Evolutionary conservation across 2,888 invertebrate species (phyloP), one percentile per base, ranked within the genome.

Genomic region (Agrotis segetum): DNA sequence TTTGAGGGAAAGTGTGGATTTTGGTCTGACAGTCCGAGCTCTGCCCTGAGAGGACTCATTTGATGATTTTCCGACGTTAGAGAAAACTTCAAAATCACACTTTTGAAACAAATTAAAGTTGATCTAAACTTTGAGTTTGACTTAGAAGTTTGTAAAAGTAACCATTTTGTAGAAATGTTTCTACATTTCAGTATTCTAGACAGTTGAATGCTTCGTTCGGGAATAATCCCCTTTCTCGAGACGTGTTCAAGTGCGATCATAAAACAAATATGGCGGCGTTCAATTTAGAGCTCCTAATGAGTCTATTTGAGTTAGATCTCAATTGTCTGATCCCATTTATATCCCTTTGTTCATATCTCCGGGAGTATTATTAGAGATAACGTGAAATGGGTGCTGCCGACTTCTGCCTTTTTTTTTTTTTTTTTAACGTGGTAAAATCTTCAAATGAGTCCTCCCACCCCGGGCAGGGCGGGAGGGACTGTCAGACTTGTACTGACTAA

Each of bases 241-340:
- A 46, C 34, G n/a, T 13, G n/a, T 19, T 58, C 21, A 62, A 74
- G 62, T 58, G 58, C 52, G 58, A 74, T 59, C 52, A 59, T 66
- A 50, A 59, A 71, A 76, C 62, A 76, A 77, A 66, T 13, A 76
- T 77, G 66, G 71, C 76, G 71, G 47, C 14, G 71, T 34, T 71
- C 62, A 66, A 67, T 76, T 77, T 66, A 76, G 62, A 64, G 17
- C 49, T 63, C 53, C 66, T 76, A 76, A 76, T 76, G 71, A 76
- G 61, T 58, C 40, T 64, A 74, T 60, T 64, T 55, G 70, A 70
- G 75, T 75, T 47, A 61, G 75, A 69, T 46, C 50, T 50, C 53
- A 75, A 64, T 74, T 74, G 75, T 70, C 40, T 70, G 24, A 56
- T 55, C 17, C 40, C 60, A 64, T 63, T 72, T 64, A 63, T 53